Conservation (phyloP, 2,113 vertebrate species). For the Anser brachyrhynchus region DNA sequence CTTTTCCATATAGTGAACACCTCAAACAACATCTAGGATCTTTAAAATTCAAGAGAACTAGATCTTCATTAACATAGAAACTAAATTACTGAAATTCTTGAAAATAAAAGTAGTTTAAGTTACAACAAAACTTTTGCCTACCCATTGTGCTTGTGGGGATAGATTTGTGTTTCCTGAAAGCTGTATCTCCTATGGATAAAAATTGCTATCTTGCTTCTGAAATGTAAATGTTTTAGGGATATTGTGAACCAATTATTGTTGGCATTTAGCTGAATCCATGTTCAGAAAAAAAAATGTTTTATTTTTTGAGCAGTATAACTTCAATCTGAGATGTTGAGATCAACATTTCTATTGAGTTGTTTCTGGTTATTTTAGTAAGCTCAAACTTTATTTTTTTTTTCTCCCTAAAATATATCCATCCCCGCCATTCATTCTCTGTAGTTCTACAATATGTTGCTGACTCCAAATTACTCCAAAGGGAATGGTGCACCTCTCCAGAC, state of each 20-base stretch:
- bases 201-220: neutral
- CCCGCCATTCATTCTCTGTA: neutral
- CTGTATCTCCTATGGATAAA: neutral
- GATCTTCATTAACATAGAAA: neutral
- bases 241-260: neutral
- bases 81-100: neutral
- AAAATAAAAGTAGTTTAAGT: neutral
- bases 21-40: neutral
- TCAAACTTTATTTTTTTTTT: neutral
- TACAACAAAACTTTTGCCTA: neutral
- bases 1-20: neutral
- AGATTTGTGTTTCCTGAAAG: neutral
- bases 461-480: neutral
- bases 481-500: rapidly evolving
- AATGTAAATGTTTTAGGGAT: neutral
- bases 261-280: neutral
- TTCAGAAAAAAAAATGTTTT: neutral
- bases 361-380: neutral
- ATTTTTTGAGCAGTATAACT: neutral
- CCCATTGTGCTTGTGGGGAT: neutral
- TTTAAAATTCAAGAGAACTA: neutral
- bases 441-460: neutral
- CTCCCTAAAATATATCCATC: neutral
- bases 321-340: neutral
- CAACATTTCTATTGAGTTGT: neutral